Percentiles rank a stretch among this genome's conserved stretches.
phyloP scores from a whole-genome alignment of 2,113 vertebrate species.

The Trogon surrucura region DNA sequence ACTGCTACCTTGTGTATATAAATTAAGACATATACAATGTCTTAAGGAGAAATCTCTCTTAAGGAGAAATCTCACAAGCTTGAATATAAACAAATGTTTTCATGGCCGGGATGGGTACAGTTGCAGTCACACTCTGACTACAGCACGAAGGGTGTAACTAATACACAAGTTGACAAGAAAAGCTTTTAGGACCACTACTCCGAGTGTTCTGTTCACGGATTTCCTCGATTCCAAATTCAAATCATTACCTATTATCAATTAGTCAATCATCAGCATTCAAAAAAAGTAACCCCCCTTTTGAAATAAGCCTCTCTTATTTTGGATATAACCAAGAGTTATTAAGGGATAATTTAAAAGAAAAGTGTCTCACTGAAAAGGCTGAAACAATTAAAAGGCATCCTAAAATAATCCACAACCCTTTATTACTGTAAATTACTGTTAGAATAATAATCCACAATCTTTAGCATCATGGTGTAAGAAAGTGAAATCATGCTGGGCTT shows the following conservation, averaged over 20 bases:
- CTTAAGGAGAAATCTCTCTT: neutral
- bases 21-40: neutral
- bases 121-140: neutral
- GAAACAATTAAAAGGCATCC: neutral
- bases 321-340: neutral
- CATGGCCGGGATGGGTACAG: neutral
- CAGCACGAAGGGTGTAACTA: neutral
- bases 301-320: neutral
- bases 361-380: neutral
- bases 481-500: neutral
- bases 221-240: neutral
- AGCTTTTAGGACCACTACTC: neutral
- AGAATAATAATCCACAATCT: neutral
- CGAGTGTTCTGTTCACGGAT: neutral
- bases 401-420: neutral
- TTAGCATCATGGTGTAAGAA: neutral
- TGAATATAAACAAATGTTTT: neutral
- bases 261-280: neutral
- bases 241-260: neutral
- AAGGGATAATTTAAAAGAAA: neutral
- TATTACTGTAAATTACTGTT: neutral
- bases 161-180: neutral
- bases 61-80: neutral
- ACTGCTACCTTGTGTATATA: neutral
- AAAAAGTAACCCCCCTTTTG: neutral